Percentiles rank a stretch among this genome's conserved stretches.
Evolutionary conservation across 2,797 vertebrate species (phyloP).

Genomic region (Micrastur ruficollis): DNA sequence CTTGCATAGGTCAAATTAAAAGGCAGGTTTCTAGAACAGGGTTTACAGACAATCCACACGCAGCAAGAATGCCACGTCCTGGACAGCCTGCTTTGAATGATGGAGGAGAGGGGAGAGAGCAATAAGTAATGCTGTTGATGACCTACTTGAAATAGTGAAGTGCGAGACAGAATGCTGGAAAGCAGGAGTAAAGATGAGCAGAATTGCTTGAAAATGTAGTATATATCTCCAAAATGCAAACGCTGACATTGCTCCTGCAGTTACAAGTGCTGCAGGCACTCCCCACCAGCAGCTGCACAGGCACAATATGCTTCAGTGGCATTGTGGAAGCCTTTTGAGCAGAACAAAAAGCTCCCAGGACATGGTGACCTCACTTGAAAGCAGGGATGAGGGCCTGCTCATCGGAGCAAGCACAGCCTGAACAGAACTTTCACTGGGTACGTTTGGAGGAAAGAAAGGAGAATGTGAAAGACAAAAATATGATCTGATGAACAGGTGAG

Average conservation of each 20-base stretch:
- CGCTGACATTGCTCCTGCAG: neutral
- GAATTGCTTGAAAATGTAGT: neutral
- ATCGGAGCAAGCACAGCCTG: neutral
- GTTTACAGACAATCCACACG: neutral
- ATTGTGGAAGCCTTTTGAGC: constrained; percentile 40
- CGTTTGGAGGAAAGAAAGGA: neutral
- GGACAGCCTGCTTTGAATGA: neutral
- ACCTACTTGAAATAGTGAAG: neutral
- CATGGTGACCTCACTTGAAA: constrained; percentile 31
- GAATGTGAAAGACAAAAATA: neutral
- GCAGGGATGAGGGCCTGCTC: neutral
- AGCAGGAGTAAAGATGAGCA: neutral
- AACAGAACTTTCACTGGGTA: neutral
- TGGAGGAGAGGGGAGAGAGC: neutral
- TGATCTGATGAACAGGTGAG: neutral
- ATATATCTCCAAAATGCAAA: constrained; percentile 1
- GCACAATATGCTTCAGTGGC: constrained; percentile 42
- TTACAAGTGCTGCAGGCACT: neutral
- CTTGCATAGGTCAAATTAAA: constrained; percentile 28
- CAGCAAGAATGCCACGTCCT: neutral
- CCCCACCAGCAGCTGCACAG: neutral
- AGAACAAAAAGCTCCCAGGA: constrained; percentile 51
- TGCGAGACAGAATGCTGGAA: neutral
- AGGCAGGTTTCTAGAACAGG: neutral
- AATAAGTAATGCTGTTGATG: neutral